These are phyloP conservation scores for Cancer borealis DNA, from an alignment of 2,888 invertebrate species.

Conservation along the genomic window DNA sequence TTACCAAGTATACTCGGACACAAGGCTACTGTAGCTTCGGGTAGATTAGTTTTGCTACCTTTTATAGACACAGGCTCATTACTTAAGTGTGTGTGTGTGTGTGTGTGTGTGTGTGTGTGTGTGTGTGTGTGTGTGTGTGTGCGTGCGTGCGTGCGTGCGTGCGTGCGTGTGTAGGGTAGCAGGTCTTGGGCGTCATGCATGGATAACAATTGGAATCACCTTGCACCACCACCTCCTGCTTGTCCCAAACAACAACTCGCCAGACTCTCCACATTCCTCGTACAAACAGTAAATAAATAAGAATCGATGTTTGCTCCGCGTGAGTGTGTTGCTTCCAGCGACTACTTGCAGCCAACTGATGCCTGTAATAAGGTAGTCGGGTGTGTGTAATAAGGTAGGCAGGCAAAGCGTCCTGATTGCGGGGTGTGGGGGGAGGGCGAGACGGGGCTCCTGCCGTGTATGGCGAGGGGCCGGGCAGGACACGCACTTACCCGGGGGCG, in stretches of 20 bases:
- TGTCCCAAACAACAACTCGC: neutral
- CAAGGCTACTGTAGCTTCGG: neutral
- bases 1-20: neutral
- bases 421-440: constrained; percentile 47
- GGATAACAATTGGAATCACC: neutral
- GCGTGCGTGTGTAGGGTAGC: neutral
- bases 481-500: neutral
- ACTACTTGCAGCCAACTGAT: constrained; percentile 53
- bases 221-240: neutral
- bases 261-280: neutral
- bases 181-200: neutral
- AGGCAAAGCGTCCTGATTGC: constrained; percentile 57
- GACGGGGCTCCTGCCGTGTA: constrained; percentile 45
- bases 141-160: neutral
- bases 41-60: neutral
- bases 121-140: constrained; percentile 20
- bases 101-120: constrained; percentile 9
- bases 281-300: constrained; percentile 43
- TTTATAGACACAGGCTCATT: neutral
- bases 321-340: constrained; percentile 44
- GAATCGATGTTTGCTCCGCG: constrained; percentile 42
- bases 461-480: constrained; percentile 2
- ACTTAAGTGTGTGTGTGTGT: neutral
- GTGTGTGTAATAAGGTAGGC: constrained; percentile 58
- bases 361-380: constrained; percentile 59